phyloP scores from a whole-genome alignment of 2,797 vertebrate species.

The Spinibarbus caldwelli region DNA sequence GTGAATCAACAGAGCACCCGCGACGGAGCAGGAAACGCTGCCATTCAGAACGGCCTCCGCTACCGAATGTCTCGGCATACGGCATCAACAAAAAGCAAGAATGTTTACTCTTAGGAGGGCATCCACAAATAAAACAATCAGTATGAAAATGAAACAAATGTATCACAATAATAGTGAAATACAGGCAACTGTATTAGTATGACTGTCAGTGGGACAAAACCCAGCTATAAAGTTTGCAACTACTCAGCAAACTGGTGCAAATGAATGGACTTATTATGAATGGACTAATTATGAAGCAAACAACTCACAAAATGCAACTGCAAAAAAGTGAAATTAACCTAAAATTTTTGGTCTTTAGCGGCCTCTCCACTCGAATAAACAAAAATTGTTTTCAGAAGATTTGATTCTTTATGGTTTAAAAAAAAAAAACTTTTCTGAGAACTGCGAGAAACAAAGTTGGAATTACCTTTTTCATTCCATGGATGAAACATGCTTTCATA shows the following conservation, averaged over 20 bases:
- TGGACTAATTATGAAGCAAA: not conserved
- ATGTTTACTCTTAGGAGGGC: not conserved
- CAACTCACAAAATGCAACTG: no score
- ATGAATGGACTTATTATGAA: not conserved
- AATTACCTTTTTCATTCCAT: no score
- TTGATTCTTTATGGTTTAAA: no score
- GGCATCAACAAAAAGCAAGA: not conserved
- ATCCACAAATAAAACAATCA: not conserved
- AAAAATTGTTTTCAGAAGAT: no score
- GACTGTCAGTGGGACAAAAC: not conserved
- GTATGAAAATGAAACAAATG: not conserved
- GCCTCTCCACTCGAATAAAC: no score
- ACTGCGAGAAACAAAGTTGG: no score
- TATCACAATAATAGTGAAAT: not conserved
- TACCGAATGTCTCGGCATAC: not conserved
- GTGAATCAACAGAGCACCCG: slow-evolving; percentile 36
- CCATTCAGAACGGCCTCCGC: not conserved
- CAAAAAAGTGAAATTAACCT: no score
- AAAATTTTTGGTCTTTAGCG: no score
- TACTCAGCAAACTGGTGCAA: not conserved
- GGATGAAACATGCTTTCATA: no score
- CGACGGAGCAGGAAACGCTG: slow-evolving; percentile 24
- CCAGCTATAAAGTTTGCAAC: not conserved
- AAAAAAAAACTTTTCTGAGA: no score
- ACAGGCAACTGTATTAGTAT: not conserved